These are phyloP conservation scores for Pseudococcus jackbeardsleyi DNA, from an alignment of 2,888 invertebrate genomes.

Conservation along the genomic window DNA sequence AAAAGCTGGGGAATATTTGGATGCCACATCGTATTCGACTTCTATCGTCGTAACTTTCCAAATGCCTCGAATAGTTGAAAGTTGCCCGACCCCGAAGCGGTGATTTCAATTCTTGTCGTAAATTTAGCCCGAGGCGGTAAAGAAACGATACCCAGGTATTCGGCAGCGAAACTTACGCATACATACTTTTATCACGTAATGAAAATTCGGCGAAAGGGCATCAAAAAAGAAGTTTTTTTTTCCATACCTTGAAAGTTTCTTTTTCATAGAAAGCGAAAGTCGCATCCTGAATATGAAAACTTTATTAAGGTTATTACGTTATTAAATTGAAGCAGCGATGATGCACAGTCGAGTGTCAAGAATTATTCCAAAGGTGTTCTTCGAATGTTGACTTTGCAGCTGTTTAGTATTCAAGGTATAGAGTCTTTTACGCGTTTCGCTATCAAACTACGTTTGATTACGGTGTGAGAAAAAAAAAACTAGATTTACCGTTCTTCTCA, in stretches of 20 bases:
- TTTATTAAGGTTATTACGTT: slow-evolving; percentile 64
- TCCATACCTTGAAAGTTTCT: slow-evolving; percentile 56
- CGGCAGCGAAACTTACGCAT: background rate
- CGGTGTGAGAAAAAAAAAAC: slow-evolving; percentile 51
- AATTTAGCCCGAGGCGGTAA: background rate
- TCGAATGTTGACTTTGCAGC: slow-evolving; percentile 60
- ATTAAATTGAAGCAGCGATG: slow-evolving; percentile 62
- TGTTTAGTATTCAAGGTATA: slow-evolving; percentile 63
- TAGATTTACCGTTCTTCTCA: slow-evolving; percentile 1
- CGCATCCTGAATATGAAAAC: slow-evolving; percentile 64
- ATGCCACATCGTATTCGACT: background rate
- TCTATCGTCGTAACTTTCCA: background rate
- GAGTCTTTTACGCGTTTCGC: slow-evolving; percentile 63
- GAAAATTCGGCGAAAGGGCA: slow-evolving; percentile 60
- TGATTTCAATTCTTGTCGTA: background rate
- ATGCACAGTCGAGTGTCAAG: slow-evolving; percentile 58
- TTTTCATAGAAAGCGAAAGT: slow-evolving; percentile 58
- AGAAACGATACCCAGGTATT: background rate
- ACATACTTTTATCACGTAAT: slow-evolving; percentile 58
- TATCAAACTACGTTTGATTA: slow-evolving; percentile 64
- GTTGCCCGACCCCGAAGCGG: background rate
- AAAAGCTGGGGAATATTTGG: background rate
- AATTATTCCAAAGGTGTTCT: slow-evolving; percentile 64
- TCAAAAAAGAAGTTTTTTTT: slow-evolving; percentile 56
- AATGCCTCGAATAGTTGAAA: background rate